Conservation (phyloP, 2,113 vertebrate genomes). For the Malurus elegans region DNA sequence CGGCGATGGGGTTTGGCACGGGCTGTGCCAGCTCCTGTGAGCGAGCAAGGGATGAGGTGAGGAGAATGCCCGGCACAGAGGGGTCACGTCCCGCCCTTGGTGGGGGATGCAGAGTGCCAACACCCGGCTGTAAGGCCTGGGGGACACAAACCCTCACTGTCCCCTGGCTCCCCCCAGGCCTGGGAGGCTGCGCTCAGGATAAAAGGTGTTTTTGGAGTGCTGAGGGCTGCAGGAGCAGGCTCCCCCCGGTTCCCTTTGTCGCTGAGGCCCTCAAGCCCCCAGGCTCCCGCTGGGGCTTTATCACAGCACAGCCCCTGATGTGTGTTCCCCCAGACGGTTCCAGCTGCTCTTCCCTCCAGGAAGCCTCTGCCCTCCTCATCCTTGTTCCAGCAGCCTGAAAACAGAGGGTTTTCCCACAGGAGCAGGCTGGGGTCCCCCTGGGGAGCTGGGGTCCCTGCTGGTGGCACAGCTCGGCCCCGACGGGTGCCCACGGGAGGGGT, state of each 20-base stretch:
- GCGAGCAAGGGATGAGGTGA: neutral
- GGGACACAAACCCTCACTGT: neutral
- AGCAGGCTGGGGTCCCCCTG: neutral
- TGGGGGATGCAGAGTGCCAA: rapidly evolving
- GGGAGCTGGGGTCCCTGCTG: neutral
- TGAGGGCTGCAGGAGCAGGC: neutral
- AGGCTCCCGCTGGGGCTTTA: slow-evolving; percentile 48
- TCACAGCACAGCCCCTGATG: neutral
- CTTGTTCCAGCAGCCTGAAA: neutral
- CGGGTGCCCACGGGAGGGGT: neutral
- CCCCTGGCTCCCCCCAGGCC: rapidly evolving
- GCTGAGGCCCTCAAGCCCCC: neutral
- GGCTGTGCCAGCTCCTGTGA: neutral
- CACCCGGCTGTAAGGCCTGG: neutral
- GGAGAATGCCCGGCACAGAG: neutral
- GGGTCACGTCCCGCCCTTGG: neutral
- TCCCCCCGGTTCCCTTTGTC: neutral
- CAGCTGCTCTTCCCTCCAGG: neutral
- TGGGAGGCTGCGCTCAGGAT: neutral
- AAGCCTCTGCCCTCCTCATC: neutral
- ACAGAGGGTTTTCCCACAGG: neutral
- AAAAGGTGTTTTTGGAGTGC: neutral
- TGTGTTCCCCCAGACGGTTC: neutral
- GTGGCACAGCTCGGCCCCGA: rapidly evolving
- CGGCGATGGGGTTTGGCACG: neutral